A percentile compares a stretch with the other conserved stretches of the same genome.
Conservation (phyloP, 2,113 vertebrate genomes). For the Sceloporus tristichus region DNA sequence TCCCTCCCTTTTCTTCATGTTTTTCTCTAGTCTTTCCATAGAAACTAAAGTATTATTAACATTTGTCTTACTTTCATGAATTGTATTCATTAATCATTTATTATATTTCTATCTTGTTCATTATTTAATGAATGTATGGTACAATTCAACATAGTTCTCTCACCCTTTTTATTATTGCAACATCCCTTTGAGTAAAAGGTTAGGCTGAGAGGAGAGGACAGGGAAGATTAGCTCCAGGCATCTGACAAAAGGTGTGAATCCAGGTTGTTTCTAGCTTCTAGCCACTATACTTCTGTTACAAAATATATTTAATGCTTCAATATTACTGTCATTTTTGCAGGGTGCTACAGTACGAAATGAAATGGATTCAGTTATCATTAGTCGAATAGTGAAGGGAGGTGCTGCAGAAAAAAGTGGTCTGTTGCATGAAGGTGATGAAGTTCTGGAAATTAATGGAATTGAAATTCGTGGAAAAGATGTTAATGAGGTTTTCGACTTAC, state of each 20-base stretch:
- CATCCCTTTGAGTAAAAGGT: background rate
- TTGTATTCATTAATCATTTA: background rate
- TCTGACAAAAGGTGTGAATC: background rate
- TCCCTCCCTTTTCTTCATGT: background rate
- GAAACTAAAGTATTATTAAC: background rate
- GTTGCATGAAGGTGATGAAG: conserved; percentile 94
- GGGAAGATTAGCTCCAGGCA: background rate
- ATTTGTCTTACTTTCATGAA: background rate
- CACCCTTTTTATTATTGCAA: background rate
- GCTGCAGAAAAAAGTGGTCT: conserved; percentile 93
- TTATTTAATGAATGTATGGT: background rate
- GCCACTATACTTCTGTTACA: background rate
- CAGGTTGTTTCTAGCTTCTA: background rate
- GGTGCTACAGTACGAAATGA: conserved; percentile 96
- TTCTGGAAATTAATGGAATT: conserved; percentile 94
- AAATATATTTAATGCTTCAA: conserved; percentile 36
- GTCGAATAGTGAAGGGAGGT: conserved; percentile 95
- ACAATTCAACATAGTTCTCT: background rate
- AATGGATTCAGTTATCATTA: conserved; percentile 94
- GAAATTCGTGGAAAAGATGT: conserved; percentile 94
- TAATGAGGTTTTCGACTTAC: conserved; percentile 94
- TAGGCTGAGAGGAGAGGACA: background rate
- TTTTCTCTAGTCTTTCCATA: background rate
- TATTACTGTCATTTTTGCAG: conserved; percentile 72
- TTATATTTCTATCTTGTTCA: background rate